Conservation (phyloP, 2,888 invertebrate species). For the Platynereis dumerilii region DNA sequence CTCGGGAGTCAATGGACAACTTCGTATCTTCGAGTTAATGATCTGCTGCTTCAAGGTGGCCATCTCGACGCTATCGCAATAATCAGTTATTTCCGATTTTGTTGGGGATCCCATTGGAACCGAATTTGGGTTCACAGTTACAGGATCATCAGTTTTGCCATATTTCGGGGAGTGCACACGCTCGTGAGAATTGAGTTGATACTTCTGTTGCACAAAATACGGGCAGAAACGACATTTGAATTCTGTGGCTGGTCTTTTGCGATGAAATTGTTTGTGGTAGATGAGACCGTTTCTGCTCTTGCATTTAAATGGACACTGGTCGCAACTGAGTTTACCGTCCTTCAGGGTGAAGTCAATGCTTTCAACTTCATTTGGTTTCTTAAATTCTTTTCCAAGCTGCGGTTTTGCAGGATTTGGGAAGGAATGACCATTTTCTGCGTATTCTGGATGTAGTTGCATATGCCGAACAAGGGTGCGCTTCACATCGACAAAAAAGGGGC, state of each 20-base stretch:
- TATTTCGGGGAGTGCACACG: constrained; percentile 70
- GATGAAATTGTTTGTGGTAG: constrained; percentile 86
- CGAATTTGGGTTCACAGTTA: not conserved
- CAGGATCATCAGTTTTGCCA: constrained; percentile 3
- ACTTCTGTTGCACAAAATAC: constrained; percentile 79
- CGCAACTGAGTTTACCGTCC: constrained; percentile 66
- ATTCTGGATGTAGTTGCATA: constrained; percentile 68
- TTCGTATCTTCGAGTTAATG: constrained; percentile 55
- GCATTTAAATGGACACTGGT: constrained; percentile 82
- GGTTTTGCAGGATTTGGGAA: not conserved
- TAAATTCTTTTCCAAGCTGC: not conserved
- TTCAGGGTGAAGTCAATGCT: no score
- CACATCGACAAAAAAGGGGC: constrained; percentile 76
- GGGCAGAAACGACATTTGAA: constrained; percentile 83
- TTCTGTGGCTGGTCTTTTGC: constrained; percentile 73
- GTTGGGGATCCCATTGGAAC: constrained; percentile 42
- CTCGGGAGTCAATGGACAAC: constrained; percentile 39
- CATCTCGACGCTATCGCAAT: constrained; percentile 47
- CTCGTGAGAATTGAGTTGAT: constrained; percentile 83
- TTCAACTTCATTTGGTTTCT: no score
- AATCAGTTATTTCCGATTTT: constrained; percentile 46
- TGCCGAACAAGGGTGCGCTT: constrained; percentile 70
- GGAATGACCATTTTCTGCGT: not conserved
- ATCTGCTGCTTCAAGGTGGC: constrained; percentile 57
- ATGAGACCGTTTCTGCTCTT: constrained; percentile 85